Base-by-base conservation (phyloP, 2,888 invertebrate species). In the Ochropacha duplaris region DNA sequence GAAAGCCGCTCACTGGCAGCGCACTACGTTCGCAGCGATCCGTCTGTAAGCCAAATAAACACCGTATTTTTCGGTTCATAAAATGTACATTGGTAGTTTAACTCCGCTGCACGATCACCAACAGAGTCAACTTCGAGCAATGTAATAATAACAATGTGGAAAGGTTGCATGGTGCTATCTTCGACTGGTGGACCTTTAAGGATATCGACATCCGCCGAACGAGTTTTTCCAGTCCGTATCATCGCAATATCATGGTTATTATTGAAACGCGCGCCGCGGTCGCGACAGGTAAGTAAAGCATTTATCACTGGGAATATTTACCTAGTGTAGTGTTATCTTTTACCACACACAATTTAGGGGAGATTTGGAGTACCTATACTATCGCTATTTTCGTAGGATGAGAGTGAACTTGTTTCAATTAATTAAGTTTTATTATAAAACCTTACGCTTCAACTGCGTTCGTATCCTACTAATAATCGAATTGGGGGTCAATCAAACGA, bases 161-260 rank as follows among this genome's bases (percentile, higher is more conserved):
- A 64, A 9, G 36, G 59, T 68, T 58, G 65, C 58, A 57, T 61
- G 57, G 66, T 68, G 68, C 67, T 74, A 67, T 67, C 68, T 68
- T 73, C 72, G 68, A 74, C 76, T 76, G 74, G 78, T 81, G 79
- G 79, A 82, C 84, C 82, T 87, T 79, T 87, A 92, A 92, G 92
- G 92, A 92, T 92, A 92, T 91, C 90, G 91, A 90, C 90, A 90
- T 89, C 88, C 85, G 82, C 83, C 83, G 86, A 92, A 92, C 92
- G 86, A 92, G 92, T 92, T 92, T 92, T 92, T 92, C 92, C 91
- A 92, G 92, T 92, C 86, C 81, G 89, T 90, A 92, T 92, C 92
- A 91, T 92, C 92, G 90, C 91, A 87, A 90, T 92, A 92, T 92
- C 91, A 92, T 88, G 91, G 90, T 90, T 92, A 90, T 92, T 91